Percentiles rank a stretch among this genome's conserved stretches.
Evolutionary conservation across 2,888 invertebrate genomes (phyloP).

Genomic region (Cryptus viduatorius): DNA sequence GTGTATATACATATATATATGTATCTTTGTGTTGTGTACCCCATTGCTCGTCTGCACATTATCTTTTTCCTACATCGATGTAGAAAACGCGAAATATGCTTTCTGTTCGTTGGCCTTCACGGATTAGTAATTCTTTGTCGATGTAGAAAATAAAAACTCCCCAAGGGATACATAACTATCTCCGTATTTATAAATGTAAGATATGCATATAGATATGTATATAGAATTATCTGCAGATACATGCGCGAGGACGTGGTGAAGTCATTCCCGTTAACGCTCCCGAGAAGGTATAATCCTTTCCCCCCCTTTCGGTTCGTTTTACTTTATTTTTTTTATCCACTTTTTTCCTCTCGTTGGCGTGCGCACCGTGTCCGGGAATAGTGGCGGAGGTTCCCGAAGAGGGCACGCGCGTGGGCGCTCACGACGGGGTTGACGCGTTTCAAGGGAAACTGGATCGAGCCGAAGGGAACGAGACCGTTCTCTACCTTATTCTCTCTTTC

Average conservation of each 20-base stretch:
- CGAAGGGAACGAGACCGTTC: conserved; percentile 43
- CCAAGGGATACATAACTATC: conserved; percentile 19
- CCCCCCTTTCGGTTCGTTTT: conserved; percentile 21
- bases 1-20: conserved; percentile 48
- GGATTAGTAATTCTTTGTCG: conserved; percentile 54
- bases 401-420: conserved; percentile 74
- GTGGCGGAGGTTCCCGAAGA: conserved; percentile 37
- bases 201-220: conserved; percentile 20
- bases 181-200: conserved; percentile 1
- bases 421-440: conserved; percentile 73
- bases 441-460: conserved; percentile 77
- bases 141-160: conserved; percentile 28
- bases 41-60: conserved; percentile 54
- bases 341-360: conserved; percentile 40
- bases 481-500: background rate
- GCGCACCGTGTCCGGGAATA: conserved; percentile 29
- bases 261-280: conserved; percentile 49
- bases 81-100: conserved; percentile 62
- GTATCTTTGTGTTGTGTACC: background rate
- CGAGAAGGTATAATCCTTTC: conserved; percentile 43
- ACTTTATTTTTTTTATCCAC: background rate
- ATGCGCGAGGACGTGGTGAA: background rate
- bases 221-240: background rate
- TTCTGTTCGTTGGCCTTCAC: conserved; percentile 52
- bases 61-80: conserved; percentile 61